Evolutionary conservation across 2,888 invertebrate genomes (phyloP).

Genomic region (Strigamia maritima): DNA sequence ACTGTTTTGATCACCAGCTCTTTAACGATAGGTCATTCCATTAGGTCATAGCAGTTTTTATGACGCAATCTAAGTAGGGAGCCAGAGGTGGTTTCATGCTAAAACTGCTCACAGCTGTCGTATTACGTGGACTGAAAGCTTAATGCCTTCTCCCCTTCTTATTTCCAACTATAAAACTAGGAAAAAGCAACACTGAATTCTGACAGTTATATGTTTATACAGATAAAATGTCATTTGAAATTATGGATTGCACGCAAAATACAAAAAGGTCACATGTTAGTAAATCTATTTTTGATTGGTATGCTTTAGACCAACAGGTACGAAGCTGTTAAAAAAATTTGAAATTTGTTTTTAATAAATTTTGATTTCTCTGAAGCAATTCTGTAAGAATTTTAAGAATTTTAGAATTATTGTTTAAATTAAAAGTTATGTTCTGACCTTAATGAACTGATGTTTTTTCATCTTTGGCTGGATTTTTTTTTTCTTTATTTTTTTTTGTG

Average conservation of each 20-base stretch:
- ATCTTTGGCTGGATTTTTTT: no score
- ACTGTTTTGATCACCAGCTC: background rate
- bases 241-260: background rate
- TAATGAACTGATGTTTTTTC: no score
- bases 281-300: background rate
- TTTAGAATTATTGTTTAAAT: background rate
- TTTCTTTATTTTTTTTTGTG: background rate
- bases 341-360: background rate
- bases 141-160: background rate
- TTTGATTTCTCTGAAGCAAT: background rate
- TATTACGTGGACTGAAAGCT: constrained; percentile 4
- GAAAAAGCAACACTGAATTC: background rate
- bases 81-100: constrained; percentile 4
- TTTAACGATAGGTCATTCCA: constrained; percentile 4
- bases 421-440: background rate
- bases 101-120: constrained; percentile 4
- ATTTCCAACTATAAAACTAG: constrained; percentile 4
- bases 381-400: background rate
- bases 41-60: constrained; percentile 4
- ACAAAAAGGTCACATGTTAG: background rate
- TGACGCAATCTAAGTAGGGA: constrained; percentile 4
- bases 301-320: background rate
- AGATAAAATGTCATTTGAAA: background rate
- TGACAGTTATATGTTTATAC: background rate
- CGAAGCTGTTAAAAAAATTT: no score